Evolutionary conservation across 2,888 invertebrate genomes (phyloP), one percentile per base, ranked within the genome.

Genomic region (Disparrhopalites patrizii): DNA sequence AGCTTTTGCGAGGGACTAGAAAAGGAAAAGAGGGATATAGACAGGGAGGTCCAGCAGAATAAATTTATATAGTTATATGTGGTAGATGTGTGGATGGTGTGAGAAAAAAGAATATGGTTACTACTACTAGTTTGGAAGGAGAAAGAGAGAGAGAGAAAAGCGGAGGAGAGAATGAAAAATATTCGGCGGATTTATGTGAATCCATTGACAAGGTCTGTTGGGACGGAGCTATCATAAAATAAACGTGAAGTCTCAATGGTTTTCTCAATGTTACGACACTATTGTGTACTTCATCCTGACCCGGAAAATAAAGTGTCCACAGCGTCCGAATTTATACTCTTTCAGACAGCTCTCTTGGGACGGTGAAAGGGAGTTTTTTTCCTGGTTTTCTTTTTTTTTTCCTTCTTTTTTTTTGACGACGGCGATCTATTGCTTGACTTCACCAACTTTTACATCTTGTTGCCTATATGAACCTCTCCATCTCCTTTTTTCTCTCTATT

Each of bases 221-320:
- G 56, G 62, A 56, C 51, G 15, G 27, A 55, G 56, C 56, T 64
- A 64, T 64, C 64, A 64, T 64, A 64, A 64, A 64, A 64, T 64
- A 64, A 64, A 56, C 64, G 64, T 64, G 64, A 64, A 64, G 56
- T 64, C 64, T 64, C 64, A 56, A 64, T 64, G 64, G 64, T 52
- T 65, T 60, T 65, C 38, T 54, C 47, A 47, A n/a, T 31, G 52
- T 31, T 55, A 54, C 62, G 61, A 61, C 51, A 61, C 20, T 50
- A 50, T 50, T 52, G 38, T 62, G 23, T n/a, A 33, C 51, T 61
- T 61, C 36, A 52, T 54, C 36, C 62, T 40, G 52, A 56, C 55
- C 33, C 64, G 56, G 64, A 56, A 64, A 64, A 64, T 64, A 64
- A 64, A 64, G 56, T 64, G 64, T 64, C 64, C 64, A 64, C 64